phyloP scores from a whole-genome alignment of 1,140 invertebrate genomes.

The Cyrtorhinus lividipennis region DNA sequence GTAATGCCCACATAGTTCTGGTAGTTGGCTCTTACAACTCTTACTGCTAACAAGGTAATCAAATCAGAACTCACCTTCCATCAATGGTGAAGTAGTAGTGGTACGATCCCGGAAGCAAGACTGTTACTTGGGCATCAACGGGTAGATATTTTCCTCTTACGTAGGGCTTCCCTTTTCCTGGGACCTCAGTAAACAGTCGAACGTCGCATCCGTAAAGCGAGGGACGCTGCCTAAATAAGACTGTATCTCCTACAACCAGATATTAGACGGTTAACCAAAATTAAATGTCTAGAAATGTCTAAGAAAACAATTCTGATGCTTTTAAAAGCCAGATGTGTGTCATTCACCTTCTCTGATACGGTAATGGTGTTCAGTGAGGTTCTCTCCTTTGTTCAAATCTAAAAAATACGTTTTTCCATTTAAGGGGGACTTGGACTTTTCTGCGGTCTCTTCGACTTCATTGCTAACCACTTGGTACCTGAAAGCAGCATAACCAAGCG shows the following conservation, averaged over 20 bases:
- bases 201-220: not conserved
- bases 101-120: constrained; percentile 48
- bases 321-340: not conserved
- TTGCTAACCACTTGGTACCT: not conserved
- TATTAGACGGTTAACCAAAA: not conserved
- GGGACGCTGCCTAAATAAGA: not conserved
- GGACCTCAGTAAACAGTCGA: not conserved
- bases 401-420: not conserved
- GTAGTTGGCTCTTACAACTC: not conserved
- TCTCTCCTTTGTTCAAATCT: not conserved
- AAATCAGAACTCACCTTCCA: constrained; percentile 36
- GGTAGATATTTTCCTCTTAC: constrained; percentile 32
- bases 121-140: constrained; percentile 40
- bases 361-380: not conserved
- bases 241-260: constrained; percentile 5
- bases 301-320: not conserved
- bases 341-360: not conserved
- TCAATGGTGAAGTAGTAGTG: constrained; percentile 66
- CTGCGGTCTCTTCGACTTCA: not conserved
- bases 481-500: not conserved
- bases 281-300: not conserved
- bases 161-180: not conserved
- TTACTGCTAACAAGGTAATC: not conserved
- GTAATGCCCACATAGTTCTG: too few species aligned
- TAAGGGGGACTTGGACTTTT: not conserved